Evolutionary conservation across 2,797 vertebrate species (phyloP).

Genomic region (Ptychobarbus kaznakovi): DNA sequence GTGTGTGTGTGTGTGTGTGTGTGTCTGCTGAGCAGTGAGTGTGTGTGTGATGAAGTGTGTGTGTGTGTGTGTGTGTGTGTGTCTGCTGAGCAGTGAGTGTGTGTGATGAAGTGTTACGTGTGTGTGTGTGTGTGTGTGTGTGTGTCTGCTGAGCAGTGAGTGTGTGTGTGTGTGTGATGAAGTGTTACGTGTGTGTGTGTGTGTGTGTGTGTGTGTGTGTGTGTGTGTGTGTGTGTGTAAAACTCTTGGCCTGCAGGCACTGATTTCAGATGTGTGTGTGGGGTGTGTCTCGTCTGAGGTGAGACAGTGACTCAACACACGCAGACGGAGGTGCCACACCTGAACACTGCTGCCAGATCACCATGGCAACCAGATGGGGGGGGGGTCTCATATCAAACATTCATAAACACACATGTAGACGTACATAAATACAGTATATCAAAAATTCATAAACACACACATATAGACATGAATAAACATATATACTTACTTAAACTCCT

Average conservation of each 20-base stretch:
- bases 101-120: no score
- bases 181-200: neutral
- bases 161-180: neutral
- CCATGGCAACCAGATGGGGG: neutral
- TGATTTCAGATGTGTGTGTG: slow-evolving; percentile 31
- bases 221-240: no score
- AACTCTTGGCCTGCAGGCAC: neutral
- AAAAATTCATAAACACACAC: neutral
- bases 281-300: slow-evolving; percentile 32
- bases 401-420: neutral
- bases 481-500: no score
- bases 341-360: neutral
- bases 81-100: no score
- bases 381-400: neutral
- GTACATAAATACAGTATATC: neutral
- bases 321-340: slow-evolving; percentile 17
- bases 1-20: no score
- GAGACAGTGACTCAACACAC: slow-evolving; percentile 29
- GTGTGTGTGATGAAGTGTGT: no score
- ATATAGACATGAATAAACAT: neutral
- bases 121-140: no score
- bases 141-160: no score
- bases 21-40: no score
- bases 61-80: no score
- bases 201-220: no score